Evolutionary conservation across 2,797 vertebrate species (phyloP).

Genomic region (Myoxocephalus aenaeus): DNA sequence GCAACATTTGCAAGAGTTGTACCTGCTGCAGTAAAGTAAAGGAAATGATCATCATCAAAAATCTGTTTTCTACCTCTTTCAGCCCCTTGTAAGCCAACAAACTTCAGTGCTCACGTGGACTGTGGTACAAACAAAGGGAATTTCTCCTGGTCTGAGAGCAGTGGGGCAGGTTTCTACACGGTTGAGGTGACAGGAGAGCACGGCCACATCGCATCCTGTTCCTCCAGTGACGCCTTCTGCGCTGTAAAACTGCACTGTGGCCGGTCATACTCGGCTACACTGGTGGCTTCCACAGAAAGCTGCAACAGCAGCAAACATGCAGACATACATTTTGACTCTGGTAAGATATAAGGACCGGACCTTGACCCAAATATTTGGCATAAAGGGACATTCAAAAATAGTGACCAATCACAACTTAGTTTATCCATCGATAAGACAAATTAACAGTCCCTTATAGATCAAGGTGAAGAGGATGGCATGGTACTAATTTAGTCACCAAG

Average conservation of each 20-base stretch:
- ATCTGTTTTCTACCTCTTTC: slow-evolving; percentile 1
- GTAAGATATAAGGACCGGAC: slow-evolving; percentile 55
- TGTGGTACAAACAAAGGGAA: slow-evolving; percentile 73
- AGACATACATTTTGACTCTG: slow-evolving; percentile 71
- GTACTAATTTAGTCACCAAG: not conserved
- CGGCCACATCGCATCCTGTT: slow-evolving; percentile 68
- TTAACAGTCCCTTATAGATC: not conserved
- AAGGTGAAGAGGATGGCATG: not conserved
- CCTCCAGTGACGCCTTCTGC: slow-evolving; percentile 67
- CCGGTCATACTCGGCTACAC: slow-evolving; percentile 62
- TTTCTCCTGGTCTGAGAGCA: slow-evolving; percentile 71
- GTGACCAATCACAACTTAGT: not conserved
- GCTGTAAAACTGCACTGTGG: slow-evolving; percentile 72
- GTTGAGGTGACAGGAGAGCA: slow-evolving; percentile 67
- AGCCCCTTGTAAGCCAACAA: slow-evolving; percentile 76
- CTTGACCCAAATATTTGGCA: slow-evolving; percentile 7
- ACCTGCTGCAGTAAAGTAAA: not conserved
- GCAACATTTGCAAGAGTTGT: slow-evolving; percentile 5
- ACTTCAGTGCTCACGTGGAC: slow-evolving; percentile 68
- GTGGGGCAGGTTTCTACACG: slow-evolving; percentile 57
- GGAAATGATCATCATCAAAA: not conserved
- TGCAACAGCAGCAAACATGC: slow-evolving; percentile 73
- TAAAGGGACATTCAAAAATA: not conserved
- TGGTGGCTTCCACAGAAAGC: slow-evolving; percentile 71
- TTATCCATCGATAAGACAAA: not conserved